These are phyloP conservation scores for Syritta pipiens DNA, from an alignment of 2,888 invertebrate species.

Conservation along the genomic window DNA sequence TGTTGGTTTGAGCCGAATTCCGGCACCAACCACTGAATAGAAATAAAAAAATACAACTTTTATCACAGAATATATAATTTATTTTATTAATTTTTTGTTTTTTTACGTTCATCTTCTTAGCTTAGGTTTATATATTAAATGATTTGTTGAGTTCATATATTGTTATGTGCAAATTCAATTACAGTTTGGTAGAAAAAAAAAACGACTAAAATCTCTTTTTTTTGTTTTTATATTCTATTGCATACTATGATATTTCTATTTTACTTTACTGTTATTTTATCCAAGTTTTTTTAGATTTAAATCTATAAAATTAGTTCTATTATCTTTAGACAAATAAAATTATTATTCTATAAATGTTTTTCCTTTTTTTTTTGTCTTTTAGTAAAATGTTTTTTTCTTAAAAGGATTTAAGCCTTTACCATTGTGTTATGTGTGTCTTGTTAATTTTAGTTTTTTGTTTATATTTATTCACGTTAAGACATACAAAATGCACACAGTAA, in stretches of 20 bases:
- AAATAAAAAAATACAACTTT: conserved; percentile 13
- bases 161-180: conserved; percentile 45
- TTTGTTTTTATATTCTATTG: conserved; percentile 51
- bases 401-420: neutral
- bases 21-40: no score
- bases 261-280: neutral
- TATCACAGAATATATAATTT: conserved; percentile 69
- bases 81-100: conserved; percentile 46
- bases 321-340: conserved; percentile 21
- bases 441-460: conserved; percentile 1
- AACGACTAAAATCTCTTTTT: conserved; percentile 41
- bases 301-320: conserved; percentile 25
- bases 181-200: conserved; percentile 61
- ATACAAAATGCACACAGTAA: conserved; percentile 25
- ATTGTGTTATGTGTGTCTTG: neutral
- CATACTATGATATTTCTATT: conserved; percentile 17
- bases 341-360: conserved; percentile 1
- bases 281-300: no score
- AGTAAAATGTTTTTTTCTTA: neutral
- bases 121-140: conserved; percentile 44
- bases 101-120: conserved; percentile 33
- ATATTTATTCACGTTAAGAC: neutral
- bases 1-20: no score
- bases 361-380: neutral
- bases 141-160: conserved; percentile 38